These are phyloP conservation scores for Tineola bisselliella DNA, from an alignment of 2,888 invertebrate species.

Conservation along the genomic window DNA sequence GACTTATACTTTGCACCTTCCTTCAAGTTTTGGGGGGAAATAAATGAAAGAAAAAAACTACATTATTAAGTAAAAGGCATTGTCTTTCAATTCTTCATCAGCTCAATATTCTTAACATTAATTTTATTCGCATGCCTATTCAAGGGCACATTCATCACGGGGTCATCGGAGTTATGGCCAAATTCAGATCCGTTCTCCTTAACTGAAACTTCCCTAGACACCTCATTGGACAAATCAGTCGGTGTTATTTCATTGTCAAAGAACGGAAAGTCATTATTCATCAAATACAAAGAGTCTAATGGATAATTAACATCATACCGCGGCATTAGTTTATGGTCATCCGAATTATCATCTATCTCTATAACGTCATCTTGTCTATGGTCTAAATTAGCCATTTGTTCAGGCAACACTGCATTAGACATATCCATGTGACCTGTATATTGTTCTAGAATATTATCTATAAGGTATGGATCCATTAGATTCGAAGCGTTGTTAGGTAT, in stretches of 20 bases:
- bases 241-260: conserved; percentile 44
- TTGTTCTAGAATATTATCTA: conserved; percentile 53
- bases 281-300: conserved; percentile 48
- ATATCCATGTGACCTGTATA: conserved; percentile 48
- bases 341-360: conserved; percentile 60
- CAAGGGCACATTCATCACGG: conserved; percentile 58
- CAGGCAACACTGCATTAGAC: conserved; percentile 40
- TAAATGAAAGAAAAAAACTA: too few relatives aligned
- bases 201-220: conserved; percentile 48
- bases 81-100: conserved; percentile 48
- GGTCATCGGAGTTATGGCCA: conserved; percentile 54
- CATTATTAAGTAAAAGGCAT: too few relatives aligned
- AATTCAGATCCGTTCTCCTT: conserved; percentile 31
- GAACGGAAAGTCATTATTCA: conserved; percentile 59
- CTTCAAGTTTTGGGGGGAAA: too few relatives aligned
- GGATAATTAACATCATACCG: conserved; percentile 56
- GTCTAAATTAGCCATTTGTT: conserved; percentile 27
- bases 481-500: conserved; percentile 37
- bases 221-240: conserved; percentile 34
- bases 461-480: conserved; percentile 50
- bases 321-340: conserved; percentile 52
- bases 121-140: conserved; percentile 53
- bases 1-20: too few relatives aligned
- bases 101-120: conserved; percentile 60
- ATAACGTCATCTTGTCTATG: conserved; percentile 52